Evolutionary conservation across 2,113 vertebrate genomes (phyloP), one percentile per base, ranked within the genome.

Genomic region (Pygathrix nemaeus): DNA sequence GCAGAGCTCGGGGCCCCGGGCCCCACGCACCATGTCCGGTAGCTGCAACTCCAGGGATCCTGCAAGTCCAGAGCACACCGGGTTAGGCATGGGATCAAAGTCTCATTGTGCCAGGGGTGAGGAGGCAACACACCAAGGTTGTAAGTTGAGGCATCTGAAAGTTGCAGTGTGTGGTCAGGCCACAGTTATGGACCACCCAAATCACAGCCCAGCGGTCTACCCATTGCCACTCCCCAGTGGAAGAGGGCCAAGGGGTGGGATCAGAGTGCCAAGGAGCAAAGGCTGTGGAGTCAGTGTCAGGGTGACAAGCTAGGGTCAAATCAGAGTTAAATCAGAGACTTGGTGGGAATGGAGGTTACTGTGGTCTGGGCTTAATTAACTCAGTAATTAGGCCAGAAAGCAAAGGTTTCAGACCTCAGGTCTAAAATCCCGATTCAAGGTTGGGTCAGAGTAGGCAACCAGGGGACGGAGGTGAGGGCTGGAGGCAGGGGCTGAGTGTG

Each of bases 11-110:
- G 99, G 98, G 2, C 97, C 98, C 98, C 99, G 99, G 14, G 99
- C 98, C 0, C 99, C 99, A 85, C 99, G 92, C 50, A 99, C 99
- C 99, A 99, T 99, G 97, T 99, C 99, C 0, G 97, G 98, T 61
- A 99, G 98, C 64, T 99, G 99, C 89, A 99, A 96, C 97, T 99
- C 99, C 0, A 97, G 48, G 84, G 97, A 95, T 23, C 97, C 97
- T 97, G 90, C 30, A 84, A 68, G 78, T 73, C 43, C 92, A 78
- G 64, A 92, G 52, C 2, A 45, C 80, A 23, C 35, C 8, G 16
- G 40, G 73, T 96, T 79, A 97, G 96, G 83, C 13, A 20, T 21
- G 75, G 76, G 73, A 21, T 16, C 48, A 57, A 20, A 48, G 66
- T 35, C 43, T 43, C 1, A 38, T 21, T 40, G 32, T 38, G 43